These are phyloP conservation scores for Ornithoptera alexandrae DNA, from an alignment of 2,888 invertebrate species.

Conservation along the genomic window DNA sequence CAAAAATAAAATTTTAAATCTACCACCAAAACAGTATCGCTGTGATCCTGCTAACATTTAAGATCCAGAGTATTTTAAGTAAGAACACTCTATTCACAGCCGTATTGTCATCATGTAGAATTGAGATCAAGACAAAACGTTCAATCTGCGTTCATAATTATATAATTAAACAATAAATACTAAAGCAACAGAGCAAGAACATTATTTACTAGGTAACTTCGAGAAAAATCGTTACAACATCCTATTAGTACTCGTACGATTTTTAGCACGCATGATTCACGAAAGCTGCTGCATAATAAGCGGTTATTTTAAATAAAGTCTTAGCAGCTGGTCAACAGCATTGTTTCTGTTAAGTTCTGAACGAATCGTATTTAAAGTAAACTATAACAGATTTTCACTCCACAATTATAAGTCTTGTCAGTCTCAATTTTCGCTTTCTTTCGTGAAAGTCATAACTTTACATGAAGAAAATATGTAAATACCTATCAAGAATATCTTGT, in stretches of 20 bases:
- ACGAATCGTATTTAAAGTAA: constrained; percentile 24
- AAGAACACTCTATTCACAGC: too few species aligned
- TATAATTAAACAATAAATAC: constrained; percentile 13
- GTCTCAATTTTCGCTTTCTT: constrained; percentile 53
- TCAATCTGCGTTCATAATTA: constrained; percentile 11
- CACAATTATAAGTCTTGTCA: constrained; percentile 41
- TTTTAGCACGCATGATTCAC: constrained; percentile 28
- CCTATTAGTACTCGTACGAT: constrained; percentile 25
- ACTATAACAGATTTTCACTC: constrained; percentile 35
- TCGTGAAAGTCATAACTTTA: constrained; percentile 54
- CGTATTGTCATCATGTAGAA: too few species aligned
- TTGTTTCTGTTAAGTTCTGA: constrained; percentile 17
- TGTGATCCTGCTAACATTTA: too few species aligned
- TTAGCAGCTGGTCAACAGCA: constrained; percentile 21
- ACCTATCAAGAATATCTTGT: neutral
- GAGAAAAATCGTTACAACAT: constrained; percentile 18
- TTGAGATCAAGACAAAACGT: neutral
- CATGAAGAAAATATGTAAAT: constrained; percentile 36
- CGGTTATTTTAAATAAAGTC: constrained; percentile 24
- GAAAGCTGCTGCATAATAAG: constrained; percentile 15
- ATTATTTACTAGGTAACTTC: neutral
- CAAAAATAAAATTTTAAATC: too few species aligned
- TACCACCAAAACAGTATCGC: too few species aligned
- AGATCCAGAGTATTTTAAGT: too few species aligned
- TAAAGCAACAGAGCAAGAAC: neutral